Conservation (phyloP, 2,797 vertebrate genomes). For the Erethizon dorsatum region DNA sequence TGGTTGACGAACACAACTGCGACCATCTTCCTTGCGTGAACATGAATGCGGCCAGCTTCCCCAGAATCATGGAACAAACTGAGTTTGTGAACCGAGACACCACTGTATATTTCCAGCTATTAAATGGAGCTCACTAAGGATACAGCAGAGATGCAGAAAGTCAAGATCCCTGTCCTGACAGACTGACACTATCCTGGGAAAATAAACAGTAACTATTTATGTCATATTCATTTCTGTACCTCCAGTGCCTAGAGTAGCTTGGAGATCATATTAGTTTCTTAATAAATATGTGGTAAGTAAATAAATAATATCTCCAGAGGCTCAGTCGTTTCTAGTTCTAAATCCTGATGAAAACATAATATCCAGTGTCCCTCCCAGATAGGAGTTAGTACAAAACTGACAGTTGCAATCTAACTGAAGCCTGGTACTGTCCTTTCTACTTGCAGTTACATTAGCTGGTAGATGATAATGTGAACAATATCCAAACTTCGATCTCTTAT, state of each 20-base stretch:
- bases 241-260: not conserved
- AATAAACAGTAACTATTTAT: not conserved
- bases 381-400: not conserved
- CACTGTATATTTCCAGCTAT: not conserved
- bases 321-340: not conserved
- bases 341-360: constrained; percentile 38
- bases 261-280: not conserved
- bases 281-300: not conserved
- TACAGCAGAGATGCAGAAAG: not conserved
- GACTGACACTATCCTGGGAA: not conserved
- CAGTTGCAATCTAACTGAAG: not conserved
- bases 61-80: not conserved
- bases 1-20: not conserved
- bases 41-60: not conserved
- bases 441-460: constrained; percentile 20
- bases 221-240: not conserved
- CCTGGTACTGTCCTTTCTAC: not conserved
- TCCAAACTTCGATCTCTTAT: not conserved
- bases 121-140: not conserved
- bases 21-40: not conserved
- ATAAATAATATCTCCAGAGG: constrained; percentile 42
- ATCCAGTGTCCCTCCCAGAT: not conserved
- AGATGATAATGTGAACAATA: not conserved
- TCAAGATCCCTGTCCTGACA: not conserved
- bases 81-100: not conserved